A percentile compares a stretch with the other conserved stretches of the same genome.
These are phyloP conservation scores for Leucopternis melanops DNA, from an alignment of 2,113 vertebrate genomes.

Conservation along the genomic window DNA sequence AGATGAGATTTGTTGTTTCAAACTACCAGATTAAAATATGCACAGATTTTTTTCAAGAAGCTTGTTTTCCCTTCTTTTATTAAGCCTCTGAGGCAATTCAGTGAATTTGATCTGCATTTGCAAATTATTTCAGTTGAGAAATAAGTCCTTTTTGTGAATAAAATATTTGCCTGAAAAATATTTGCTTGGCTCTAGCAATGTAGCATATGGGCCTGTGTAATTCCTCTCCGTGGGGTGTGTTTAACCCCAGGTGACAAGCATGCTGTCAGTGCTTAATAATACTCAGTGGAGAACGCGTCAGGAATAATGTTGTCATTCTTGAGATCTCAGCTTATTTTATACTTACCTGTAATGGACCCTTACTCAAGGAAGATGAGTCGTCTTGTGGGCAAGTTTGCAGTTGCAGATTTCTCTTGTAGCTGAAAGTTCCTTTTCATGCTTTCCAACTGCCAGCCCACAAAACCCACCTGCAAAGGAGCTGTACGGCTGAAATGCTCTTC, in stretches of 20 bases:
- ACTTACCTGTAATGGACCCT: background rate
- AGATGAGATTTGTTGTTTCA: background rate
- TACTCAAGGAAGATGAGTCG: background rate
- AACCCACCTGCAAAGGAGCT: background rate
- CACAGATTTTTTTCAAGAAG: background rate
- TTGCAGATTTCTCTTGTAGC: background rate
- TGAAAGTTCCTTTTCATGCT: background rate
- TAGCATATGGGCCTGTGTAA: conserved; percentile 10
- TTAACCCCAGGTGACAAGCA: conserved; percentile 26
- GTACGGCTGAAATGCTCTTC: background rate
- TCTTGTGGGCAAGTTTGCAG: background rate
- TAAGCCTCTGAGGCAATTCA: background rate
- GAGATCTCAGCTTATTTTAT: background rate
- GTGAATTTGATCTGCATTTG: conserved; percentile 6
- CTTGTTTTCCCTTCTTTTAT: background rate
- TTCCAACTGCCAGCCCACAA: background rate
- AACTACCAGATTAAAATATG: background rate
- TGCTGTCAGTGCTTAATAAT: background rate
- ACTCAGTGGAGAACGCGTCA: background rate
- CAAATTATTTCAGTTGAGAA: background rate
- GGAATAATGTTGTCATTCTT: background rate
- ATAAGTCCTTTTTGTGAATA: conserved; percentile 9
- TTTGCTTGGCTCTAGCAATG: background rate
- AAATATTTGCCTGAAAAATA: conserved; percentile 32
- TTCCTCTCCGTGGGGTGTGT: background rate